Evolutionary conservation across 2,888 invertebrate species (phyloP).

Genomic region (Dasysyrphus tricinctus): DNA sequence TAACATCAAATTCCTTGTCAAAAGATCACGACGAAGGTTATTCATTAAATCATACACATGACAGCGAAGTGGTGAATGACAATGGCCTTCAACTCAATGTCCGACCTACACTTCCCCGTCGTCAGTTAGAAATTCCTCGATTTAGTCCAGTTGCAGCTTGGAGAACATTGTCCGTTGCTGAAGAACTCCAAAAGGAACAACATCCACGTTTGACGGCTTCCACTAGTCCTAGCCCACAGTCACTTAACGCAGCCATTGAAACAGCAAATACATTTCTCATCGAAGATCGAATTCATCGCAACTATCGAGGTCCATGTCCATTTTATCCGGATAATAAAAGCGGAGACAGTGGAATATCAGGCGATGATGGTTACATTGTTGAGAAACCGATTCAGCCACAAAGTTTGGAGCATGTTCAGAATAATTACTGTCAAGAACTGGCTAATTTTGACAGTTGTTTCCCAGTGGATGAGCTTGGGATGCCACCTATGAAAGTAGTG

Average conservation of each 20-base stretch:
- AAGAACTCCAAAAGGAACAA: slow-evolving; percentile 77
- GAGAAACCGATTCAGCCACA: slow-evolving; percentile 62
- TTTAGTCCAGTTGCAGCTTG: slow-evolving; percentile 94
- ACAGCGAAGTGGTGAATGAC: slow-evolving; percentile 81
- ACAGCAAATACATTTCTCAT: slow-evolving; percentile 77
- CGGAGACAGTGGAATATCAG: slow-evolving; percentile 93
- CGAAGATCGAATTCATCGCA: slow-evolving; percentile 85
- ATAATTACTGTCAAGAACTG: slow-evolving; percentile 27
- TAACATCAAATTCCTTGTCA: slow-evolving; percentile 84
- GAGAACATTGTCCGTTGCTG: slow-evolving; percentile 85
- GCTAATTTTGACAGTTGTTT: slow-evolving; percentile 21
- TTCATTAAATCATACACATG: slow-evolving; percentile 75
- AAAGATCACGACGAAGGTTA: slow-evolving; percentile 82
- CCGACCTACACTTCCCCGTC: slow-evolving; percentile 91
- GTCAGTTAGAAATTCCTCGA: slow-evolving; percentile 89
- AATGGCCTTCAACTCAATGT: slow-evolving; percentile 89
- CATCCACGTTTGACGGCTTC: neutral
- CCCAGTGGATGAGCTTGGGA: slow-evolving; percentile 2
- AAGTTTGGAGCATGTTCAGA: slow-evolving; percentile 24
- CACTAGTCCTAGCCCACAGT: neutral
- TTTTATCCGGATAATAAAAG: slow-evolving; percentile 87
- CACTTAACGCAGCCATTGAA: slow-evolving; percentile 19
- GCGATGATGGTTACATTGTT: slow-evolving; percentile 84
- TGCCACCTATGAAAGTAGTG: slow-evolving; percentile 47
- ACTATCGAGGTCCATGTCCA: slow-evolving; percentile 84